Conservation (phyloP, 2,797 vertebrate species). For the Steatocranus sp. region DNA sequence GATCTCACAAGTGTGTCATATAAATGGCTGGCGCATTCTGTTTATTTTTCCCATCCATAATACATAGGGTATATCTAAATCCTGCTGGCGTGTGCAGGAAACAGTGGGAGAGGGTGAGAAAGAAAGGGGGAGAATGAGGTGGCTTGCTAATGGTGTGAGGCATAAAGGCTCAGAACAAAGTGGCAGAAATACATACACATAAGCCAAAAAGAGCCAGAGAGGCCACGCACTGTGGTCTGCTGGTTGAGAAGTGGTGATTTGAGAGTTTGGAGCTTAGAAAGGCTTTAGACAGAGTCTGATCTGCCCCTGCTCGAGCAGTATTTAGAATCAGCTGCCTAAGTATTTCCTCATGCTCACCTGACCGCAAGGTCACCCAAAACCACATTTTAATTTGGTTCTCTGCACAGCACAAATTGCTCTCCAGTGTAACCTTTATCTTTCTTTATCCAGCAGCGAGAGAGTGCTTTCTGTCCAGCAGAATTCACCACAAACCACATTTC, state of each 20-base stretch:
- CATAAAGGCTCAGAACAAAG: slow-evolving; percentile 67
- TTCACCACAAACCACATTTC: not conserved
- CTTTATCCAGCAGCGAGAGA: not conserved
- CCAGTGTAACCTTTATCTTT: slow-evolving; percentile 40
- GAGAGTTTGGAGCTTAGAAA: slow-evolving; percentile 57
- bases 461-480: not conserved
- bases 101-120: slow-evolving; percentile 3
- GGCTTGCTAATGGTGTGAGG: slow-evolving; percentile 64
- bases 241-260: slow-evolving; percentile 51
- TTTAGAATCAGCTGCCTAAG: slow-evolving; percentile 37
- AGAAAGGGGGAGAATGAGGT: slow-evolving; percentile 26
- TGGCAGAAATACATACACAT: slow-evolving; percentile 65
- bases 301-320: slow-evolving; percentile 21
- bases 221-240: slow-evolving; percentile 54
- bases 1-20: slow-evolving; percentile 71
- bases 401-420: slow-evolving; percentile 35
- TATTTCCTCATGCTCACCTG: slow-evolving; percentile 53
- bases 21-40: slow-evolving; percentile 65
- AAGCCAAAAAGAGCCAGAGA: slow-evolving; percentile 44
- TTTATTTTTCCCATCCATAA: slow-evolving; percentile 75
- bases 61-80: slow-evolving; percentile 71
- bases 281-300: slow-evolving; percentile 56
- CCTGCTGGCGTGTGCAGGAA: slow-evolving; percentile 66
- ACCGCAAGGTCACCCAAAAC: slow-evolving; percentile 54
- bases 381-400: slow-evolving; percentile 38